A percentile compares a stretch with the other conserved stretches of the same genome.
These are phyloP conservation scores for Colossoma macropomum DNA, from an alignment of 2,113 vertebrate genomes.

Conservation along the genomic window DNA sequence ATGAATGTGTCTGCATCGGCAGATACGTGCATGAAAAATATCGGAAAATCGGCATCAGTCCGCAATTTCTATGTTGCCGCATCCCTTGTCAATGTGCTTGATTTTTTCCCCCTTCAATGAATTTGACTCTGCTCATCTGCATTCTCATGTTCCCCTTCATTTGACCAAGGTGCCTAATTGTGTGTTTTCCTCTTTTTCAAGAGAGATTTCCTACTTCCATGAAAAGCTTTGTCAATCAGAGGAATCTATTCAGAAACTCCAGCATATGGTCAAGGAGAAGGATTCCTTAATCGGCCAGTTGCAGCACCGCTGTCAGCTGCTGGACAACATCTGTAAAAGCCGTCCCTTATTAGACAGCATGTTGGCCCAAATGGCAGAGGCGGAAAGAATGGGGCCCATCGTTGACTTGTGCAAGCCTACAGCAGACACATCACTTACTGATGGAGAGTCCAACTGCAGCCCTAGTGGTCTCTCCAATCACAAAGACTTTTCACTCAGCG, in stretches of 20 bases:
- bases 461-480: constrained; percentile 65
- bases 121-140: too few relatives aligned
- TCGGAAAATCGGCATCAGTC: too few relatives aligned
- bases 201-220: constrained; percentile 74
- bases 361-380: constrained; percentile 77
- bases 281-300: constrained; percentile 74
- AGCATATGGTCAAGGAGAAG: constrained; percentile 71
- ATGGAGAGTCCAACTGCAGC: constrained; percentile 65
- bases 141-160: too few relatives aligned
- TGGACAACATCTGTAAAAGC: constrained; percentile 76
- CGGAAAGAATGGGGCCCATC: constrained; percentile 72
- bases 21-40: too few relatives aligned
- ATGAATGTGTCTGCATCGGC: too few relatives aligned
- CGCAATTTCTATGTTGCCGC: too few relatives aligned
- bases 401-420: constrained; percentile 35
- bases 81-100: too few relatives aligned
- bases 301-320: constrained; percentile 75
- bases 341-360: constrained; percentile 73
- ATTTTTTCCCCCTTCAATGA: too few relatives aligned
- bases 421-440: constrained; percentile 50
- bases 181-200: constrained; percentile 47
- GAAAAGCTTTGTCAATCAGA: constrained; percentile 77
- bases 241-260: constrained; percentile 71
- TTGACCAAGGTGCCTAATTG: neutral
- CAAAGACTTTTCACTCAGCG: constrained; percentile 72